Percentiles rank a stretch among this genome's conserved stretches.
These are phyloP conservation scores for Bathybates hornii DNA, from an alignment of 2,113 vertebrate genomes.

Conservation along the genomic window DNA sequence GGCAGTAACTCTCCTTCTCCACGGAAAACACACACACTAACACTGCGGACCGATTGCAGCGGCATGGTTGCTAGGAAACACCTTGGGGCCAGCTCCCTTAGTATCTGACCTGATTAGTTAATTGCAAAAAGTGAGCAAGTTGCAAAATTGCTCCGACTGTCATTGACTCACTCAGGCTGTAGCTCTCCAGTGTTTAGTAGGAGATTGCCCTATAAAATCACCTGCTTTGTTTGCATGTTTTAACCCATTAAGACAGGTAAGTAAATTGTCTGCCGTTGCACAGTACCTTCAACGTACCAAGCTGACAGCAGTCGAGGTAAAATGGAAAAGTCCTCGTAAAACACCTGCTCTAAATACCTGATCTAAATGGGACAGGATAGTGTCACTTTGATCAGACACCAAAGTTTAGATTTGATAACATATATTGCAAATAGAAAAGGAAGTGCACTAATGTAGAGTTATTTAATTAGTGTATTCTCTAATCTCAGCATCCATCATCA, in stretches of 20 bases:
- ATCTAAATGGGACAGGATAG: neutral
- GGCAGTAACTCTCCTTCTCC: constrained; percentile 61
- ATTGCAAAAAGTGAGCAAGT: constrained; percentile 69
- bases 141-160: constrained; percentile 33
- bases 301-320: neutral
- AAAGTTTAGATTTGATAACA: neutral
- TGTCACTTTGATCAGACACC: neutral
- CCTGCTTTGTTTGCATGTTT: neutral
- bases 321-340: neutral
- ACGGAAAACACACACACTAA: constrained; percentile 49
- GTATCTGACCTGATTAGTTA: constrained; percentile 75
- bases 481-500: constrained; percentile 38
- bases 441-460: neutral
- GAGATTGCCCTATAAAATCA: neutral
- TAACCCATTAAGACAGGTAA: neutral
- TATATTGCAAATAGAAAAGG: neutral
- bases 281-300: neutral
- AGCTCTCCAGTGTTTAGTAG: neutral
- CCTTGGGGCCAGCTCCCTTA: constrained; percentile 60
- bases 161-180: constrained; percentile 7
- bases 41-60: constrained; percentile 39
- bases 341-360: neutral
- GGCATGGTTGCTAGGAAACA: constrained; percentile 76
- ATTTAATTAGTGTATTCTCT: neutral
- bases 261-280: neutral